Percentiles rank a stretch among this genome's conserved stretches.
phyloP scores from a whole-genome alignment of 1,140 invertebrate genomes.

The Nymphalis io region DNA sequence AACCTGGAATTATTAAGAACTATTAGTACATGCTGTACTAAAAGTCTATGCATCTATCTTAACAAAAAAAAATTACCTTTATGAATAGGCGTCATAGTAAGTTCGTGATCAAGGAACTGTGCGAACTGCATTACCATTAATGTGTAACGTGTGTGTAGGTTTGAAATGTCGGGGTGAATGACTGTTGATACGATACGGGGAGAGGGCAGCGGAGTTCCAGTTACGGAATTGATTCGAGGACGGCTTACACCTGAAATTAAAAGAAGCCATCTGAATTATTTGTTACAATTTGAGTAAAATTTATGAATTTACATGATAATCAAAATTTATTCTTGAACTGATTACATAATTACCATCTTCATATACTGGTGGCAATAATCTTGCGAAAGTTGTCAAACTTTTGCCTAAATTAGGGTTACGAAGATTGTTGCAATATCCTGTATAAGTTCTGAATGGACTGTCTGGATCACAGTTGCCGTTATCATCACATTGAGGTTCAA shows the following conservation, averaged over 20 bases:
- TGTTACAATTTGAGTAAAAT: not conserved
- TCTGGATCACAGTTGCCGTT: conserved; percentile 88
- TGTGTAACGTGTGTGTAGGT: conserved; percentile 92
- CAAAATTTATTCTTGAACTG: not conserved
- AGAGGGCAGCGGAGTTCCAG: conserved; percentile 88
- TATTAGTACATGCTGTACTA: not conserved
- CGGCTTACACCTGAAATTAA: conserved; percentile 84
- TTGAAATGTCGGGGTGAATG: conserved; percentile 94
- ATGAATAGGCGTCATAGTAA: conserved; percentile 95
- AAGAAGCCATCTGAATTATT: not conserved
- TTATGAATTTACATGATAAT: not conserved
- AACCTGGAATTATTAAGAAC: conserved; percentile 74
- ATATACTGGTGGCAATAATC: conserved; percentile 92
- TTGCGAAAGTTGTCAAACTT: conserved; percentile 91
- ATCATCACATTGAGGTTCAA: conserved; percentile 84
- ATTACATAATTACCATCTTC: conserved; percentile 87
- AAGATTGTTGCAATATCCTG: conserved; percentile 96
- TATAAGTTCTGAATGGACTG: conserved; percentile 89
- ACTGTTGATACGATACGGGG: conserved; percentile 91
- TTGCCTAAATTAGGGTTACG: conserved; percentile 92
- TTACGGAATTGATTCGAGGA: conserved; percentile 87
- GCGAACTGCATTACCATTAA: conserved; percentile 96
- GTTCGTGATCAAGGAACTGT: conserved; percentile 95
- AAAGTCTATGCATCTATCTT: not conserved
- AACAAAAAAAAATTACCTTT: conserved; percentile 82